Evolutionary conservation across 2,797 vertebrate genomes (phyloP).

Genomic region (Acrossocheilus wenchowensis): DNA sequence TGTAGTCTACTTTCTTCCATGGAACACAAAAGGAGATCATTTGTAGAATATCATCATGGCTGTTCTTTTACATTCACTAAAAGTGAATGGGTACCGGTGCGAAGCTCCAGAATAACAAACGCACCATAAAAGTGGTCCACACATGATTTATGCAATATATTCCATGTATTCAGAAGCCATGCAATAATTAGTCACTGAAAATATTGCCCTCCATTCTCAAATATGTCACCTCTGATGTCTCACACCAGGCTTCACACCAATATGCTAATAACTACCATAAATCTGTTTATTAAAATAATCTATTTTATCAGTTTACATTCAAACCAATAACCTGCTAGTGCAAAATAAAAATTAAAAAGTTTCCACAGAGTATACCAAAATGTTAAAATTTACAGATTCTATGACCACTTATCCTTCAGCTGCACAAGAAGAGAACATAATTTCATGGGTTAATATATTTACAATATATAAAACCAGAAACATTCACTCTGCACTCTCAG

Average conservation of each 20-base stretch:
- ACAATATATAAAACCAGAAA: background rate
- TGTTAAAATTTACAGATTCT: background rate
- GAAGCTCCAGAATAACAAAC: background rate
- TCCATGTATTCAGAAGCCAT: background rate
- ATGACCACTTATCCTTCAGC: background rate
- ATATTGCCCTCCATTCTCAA: constrained; percentile 18
- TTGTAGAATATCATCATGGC: background rate
- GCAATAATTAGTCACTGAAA: constrained; percentile 7
- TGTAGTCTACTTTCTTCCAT: background rate
- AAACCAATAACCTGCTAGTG: background rate
- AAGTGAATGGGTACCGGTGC: background rate
- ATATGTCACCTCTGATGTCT: background rate
- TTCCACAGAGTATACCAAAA: background rate
- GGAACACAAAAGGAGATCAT: background rate
- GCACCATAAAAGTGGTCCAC: background rate
- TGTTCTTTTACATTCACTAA: background rate
- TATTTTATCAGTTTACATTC: background rate
- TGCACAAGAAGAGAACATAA: background rate
- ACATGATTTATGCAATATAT: background rate
- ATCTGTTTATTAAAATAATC: background rate
- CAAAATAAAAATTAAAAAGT: background rate
- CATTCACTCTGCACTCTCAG: background rate
- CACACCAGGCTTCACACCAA: background rate
- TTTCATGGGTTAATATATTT: background rate
- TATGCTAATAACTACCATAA: background rate